phyloP scores from a whole-genome alignment of 2,113 vertebrate genomes.

The Himantopus leucocephalus region DNA sequence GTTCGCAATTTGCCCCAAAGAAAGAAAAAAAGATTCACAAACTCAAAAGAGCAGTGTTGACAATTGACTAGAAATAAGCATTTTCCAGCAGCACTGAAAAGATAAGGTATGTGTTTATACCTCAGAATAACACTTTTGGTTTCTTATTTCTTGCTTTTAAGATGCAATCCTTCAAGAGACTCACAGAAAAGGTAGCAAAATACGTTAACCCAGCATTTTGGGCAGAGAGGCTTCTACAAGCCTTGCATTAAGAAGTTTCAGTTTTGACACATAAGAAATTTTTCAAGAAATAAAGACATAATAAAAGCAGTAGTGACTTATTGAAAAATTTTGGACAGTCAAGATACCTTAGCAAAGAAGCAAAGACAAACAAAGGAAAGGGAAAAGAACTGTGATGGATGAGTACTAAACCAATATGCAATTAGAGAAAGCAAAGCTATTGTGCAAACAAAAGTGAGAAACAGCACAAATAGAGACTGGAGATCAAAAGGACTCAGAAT shows the following conservation, averaged over 20 bases:
- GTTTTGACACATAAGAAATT: not conserved
- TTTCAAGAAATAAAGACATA: not conserved
- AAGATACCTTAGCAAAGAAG: not conserved
- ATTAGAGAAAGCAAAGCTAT: not conserved
- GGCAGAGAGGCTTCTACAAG: not conserved
- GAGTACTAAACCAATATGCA: not conserved
- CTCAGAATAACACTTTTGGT: fast-evolving
- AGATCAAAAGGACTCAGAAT: not conserved
- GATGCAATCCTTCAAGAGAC: not conserved
- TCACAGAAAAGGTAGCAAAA: not conserved
- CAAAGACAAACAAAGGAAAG: not conserved
- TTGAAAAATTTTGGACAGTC: not conserved
- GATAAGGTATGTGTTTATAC: not conserved
- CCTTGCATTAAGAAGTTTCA: not conserved
- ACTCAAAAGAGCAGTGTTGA: not conserved
- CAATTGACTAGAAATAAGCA: not conserved
- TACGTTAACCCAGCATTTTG: not conserved
- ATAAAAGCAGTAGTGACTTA: not conserved
- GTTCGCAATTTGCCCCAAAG: not conserved
- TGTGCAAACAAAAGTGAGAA: not conserved
- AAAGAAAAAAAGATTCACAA: not conserved
- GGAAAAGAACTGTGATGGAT: not conserved
- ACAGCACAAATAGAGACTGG: not conserved
- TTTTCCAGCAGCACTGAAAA: not conserved
- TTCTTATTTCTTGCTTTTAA: not conserved